Evolutionary conservation across 2,113 vertebrate genomes (phyloP), one percentile per base, ranked within the genome.

Genomic region (Telmatochromis sp.): DNA sequence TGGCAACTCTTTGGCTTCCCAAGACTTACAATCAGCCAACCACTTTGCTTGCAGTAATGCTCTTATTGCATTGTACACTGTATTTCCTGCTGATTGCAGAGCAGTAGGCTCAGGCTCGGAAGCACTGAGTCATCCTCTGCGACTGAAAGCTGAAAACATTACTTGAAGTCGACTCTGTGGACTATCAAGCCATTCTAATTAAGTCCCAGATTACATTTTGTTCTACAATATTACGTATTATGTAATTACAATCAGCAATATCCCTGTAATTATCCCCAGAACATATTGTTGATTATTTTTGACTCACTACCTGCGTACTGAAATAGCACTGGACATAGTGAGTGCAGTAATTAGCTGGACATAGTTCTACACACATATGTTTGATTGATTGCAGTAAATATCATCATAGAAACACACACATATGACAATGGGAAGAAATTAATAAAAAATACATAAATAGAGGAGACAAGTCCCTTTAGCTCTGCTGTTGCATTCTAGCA

Each of bases 11-110:
- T n/a, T 65, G 42, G 35, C 81, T 80, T 4, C 12, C 54, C 1
- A 70, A 42, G 12, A 8, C 81, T 68, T 14, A 11, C 73, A 81
- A 49, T 42, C 83, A 33, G 45, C 75, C 57, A 82, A 7, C 37
- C 84, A 60, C 89, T 87, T 13, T 3, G 37, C 84, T 80, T 53
- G 85, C 90, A 89, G 85, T 63, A 86, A 89, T 85, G 83, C 87
- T 87, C 85, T 82, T 88, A 83, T 68, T 92, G 91, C 87, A 89
- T 86, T 81, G 87, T 85, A 70, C 81, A 47, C 3, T 79, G 42
- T 68, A 83, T 88, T 91, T 91, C 83, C 81, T 92, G 88, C 91
- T 93, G 92, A 91, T 92, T 84, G 53, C 60, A 49, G 60, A 78
- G 81, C 88, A 80, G 82, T 53, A 17, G n/a, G 55, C 53, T 54